Base-by-base conservation (phyloP, 2,113 vertebrate species). In the Ornithorhynchus anatinus region DNA sequence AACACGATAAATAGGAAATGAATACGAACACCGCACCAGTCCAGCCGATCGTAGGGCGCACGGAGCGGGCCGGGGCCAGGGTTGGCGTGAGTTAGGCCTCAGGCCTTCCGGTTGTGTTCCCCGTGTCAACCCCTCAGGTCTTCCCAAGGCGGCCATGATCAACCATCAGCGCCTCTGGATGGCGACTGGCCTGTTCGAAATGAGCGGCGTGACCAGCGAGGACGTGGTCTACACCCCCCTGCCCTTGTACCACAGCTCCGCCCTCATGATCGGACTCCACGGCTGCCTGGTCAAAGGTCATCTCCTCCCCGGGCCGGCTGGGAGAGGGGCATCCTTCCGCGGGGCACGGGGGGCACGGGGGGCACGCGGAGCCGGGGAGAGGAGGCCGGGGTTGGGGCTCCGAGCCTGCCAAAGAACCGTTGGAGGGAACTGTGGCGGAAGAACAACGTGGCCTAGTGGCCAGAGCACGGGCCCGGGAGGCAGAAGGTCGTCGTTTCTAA, bases 181-280 rank as follows among this genome's bases (percentile, higher is more conserved):
- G 2, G 92, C 44, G 59, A 84, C 84, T 19, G 77, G 81, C 5
- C 47, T 95, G 38, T 23, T 86, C 37, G 7, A 59, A 0, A 31
- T 74, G 4, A 88, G 78, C 5, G 79, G 85, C 0, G 25, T 96
- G 1, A 89, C 45, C 2, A 25, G 86, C 0, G 75, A 86, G 44
- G 96, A 96, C 22, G 42, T 92, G 25, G 31, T 96, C 29, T 96
- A 96, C 33, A 69, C 89, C 32, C 85, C 94, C n/a, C 84, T 96
- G 36, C 95, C 95, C 16, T 76, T 96, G 33, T 96, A 95, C 80
- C 96, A 96, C 70, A 95, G 95, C 1, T 91, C 96, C 5, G 95
- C 91, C 0, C 91, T 97, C 31, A 2, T 95, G 8, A 3, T 96
- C 20, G 95, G 94, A 33, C 36, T 96, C 8, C 79, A 95, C 1